Evolutionary conservation across 1,140 invertebrate species (phyloP).

Genomic region (Philopotamus ludificatus): DNA sequence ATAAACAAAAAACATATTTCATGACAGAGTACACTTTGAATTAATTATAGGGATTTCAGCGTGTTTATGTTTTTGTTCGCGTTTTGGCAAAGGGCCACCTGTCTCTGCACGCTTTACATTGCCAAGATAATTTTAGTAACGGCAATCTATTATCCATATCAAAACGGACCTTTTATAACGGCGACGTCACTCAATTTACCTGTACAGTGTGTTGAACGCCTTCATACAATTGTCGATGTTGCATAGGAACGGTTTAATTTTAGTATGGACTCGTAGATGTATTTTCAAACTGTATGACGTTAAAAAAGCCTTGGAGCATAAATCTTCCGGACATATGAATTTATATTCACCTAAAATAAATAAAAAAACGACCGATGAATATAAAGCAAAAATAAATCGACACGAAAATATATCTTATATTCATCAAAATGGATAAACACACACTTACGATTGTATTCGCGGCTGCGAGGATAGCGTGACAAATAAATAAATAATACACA

Average conservation of each 20-base stretch:
- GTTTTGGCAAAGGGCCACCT: constrained; percentile 38
- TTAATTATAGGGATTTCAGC: too few relatives aligned
- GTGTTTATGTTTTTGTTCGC: too few relatives aligned
- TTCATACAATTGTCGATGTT: constrained; percentile 79
- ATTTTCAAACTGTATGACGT: constrained; percentile 95
- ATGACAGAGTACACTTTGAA: too few relatives aligned
- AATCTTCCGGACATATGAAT: constrained; percentile 85
- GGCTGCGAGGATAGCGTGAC: too few relatives aligned
- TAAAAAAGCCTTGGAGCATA: constrained; percentile 90
- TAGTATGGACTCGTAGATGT: constrained; percentile 92
- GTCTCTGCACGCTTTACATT: constrained; percentile 17
- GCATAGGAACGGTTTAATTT: constrained; percentile 88
- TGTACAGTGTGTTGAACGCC: constrained; percentile 92
- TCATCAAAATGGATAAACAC: too few relatives aligned
- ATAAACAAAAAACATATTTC: too few relatives aligned
- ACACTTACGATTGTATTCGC: too few relatives aligned
- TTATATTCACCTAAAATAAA: constrained; percentile 82
- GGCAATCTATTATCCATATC: constrained; percentile 25
- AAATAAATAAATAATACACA: too few relatives aligned
- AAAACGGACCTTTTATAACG: constrained; percentile 14
- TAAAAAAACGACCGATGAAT: too few relatives aligned
- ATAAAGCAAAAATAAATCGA: not conserved
- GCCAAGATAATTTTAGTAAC: constrained; percentile 40
- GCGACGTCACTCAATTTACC: constrained; percentile 51
- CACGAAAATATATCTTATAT: not conserved